Evolutionary conservation across 1,140 invertebrate genomes (phyloP), one percentile per base, ranked within the genome.

Genomic region (Drosophila ananassae): DNA sequence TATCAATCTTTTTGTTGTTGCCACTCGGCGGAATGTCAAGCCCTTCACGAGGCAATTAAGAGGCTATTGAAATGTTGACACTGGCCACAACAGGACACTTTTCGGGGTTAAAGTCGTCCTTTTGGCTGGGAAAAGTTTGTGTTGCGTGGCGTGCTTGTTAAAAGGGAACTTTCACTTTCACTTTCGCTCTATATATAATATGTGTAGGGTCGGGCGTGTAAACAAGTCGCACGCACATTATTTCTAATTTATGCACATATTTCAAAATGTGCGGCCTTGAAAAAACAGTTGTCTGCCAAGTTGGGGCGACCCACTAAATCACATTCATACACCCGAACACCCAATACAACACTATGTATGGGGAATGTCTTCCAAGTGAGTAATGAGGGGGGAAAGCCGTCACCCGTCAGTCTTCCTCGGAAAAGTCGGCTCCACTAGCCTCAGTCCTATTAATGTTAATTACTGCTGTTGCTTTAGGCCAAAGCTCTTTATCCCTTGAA

Each of bases 161-260:
- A 66, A 39, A 10, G 2, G 55, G 55, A 46, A 46, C 64, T 63
- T 58, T n/a, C 21, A 41, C 6, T 21, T 17, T 46, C 39, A 46
- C 64, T 63, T 58, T n/a, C 21, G 34, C 6, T 21, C 41, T 46
- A 9, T 46, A 60, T 32, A 8, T 2, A 8, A 8, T 8, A 2
- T 8, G 9, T 7, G 8, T 32, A 7, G 32, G 32, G 1, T 53
- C 37, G 37, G 60, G 48, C 50, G 53, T 62, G 60, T 71, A 78
- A 79, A 72, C 75, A 83, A 74, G 60, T 59, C 41, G 61, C 73
- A 81, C 59, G 71, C 76, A 73, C 66, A 81, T 53, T 77, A 68
- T 48, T 66, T 76, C 62, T 78, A 78, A 82, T 87, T 87, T 87
- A 87, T 81, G 74, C 41, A 77, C 79, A 83, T 76, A 76, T 77